Percentiles rank a stretch among this genome's conserved stretches.
These are phyloP conservation scores for Rhagophthalmus giganteus DNA, from an alignment of 2,888 invertebrate species.

Conservation along the genomic window DNA sequence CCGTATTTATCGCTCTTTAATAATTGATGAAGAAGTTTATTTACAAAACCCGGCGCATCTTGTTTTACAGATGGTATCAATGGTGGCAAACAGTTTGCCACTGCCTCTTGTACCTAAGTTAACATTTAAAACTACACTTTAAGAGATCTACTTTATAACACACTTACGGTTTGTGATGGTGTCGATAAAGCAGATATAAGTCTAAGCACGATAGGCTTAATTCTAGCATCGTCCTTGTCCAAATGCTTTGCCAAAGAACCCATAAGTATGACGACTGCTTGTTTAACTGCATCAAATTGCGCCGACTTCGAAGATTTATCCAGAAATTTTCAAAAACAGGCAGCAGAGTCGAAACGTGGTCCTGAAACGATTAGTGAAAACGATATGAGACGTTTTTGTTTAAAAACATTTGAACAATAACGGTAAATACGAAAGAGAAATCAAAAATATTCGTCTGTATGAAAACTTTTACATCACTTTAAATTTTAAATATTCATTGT, in stretches of 20 bases:
- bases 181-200: constrained; percentile 90
- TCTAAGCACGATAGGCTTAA: constrained; percentile 91
- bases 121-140: too few species aligned
- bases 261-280: constrained; percentile 96
- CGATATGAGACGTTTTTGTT: too few species aligned
- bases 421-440: too few species aligned
- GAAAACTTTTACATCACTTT: background rate
- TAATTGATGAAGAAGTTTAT: constrained; percentile 82
- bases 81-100: constrained; percentile 93
- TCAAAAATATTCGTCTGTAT: background rate
- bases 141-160: too few species aligned
- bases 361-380: constrained; percentile 49
- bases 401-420: too few species aligned
- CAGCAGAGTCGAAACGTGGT: constrained; percentile 73
- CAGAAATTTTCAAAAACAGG: constrained; percentile 94
- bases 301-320: constrained; percentile 91
- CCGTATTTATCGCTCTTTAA: constrained; percentile 92
- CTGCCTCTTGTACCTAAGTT: constrained; percentile 98
- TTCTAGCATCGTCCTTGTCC: constrained; percentile 83
- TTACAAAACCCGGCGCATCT: constrained; percentile 85
- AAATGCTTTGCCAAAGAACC: constrained; percentile 96
- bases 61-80: constrained; percentile 90
- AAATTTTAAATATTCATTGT: too few species aligned
- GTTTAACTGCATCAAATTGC: constrained; percentile 88
- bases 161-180: constrained; percentile 85